Evolutionary conservation across 2,888 invertebrate genomes (phyloP).

Genomic region (Ormia ochracea): DNA sequence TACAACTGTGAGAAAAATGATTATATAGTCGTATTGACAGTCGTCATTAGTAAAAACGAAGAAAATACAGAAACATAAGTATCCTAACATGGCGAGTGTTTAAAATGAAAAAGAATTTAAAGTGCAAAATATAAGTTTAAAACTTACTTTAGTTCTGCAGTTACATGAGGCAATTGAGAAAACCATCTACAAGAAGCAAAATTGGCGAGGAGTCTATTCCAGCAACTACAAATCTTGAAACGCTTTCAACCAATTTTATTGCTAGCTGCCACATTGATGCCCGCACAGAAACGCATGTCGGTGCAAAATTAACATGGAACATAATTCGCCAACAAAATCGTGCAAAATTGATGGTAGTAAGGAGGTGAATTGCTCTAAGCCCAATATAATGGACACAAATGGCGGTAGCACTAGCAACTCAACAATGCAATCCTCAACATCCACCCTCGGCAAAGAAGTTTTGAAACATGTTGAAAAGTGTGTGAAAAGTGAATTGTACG

Average conservation of each 20-base stretch:
- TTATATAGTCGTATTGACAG: too few relatives aligned
- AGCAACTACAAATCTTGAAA: constrained; percentile 19
- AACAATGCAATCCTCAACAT: neutral
- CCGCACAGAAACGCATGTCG: constrained; percentile 53
- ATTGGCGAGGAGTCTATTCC: constrained; percentile 37
- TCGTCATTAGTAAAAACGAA: too few relatives aligned
- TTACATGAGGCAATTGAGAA: constrained; percentile 62
- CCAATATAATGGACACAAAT: constrained; percentile 55
- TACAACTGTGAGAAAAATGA: too few relatives aligned
- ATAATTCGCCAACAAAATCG: constrained; percentile 44
- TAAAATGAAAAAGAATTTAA: neutral
- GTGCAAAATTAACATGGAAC: constrained; percentile 28
- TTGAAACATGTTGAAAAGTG: constrained; percentile 90
- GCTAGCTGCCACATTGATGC: constrained; percentile 4
- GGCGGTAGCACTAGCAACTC: constrained; percentile 30
- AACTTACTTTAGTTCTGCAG: constrained; percentile 14
- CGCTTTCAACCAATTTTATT: neutral
- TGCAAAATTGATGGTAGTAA: constrained; percentile 23
- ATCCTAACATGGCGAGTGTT: neutral
- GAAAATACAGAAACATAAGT: too few relatives aligned
- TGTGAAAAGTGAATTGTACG: constrained; percentile 91
- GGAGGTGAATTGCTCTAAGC: constrained; percentile 51
- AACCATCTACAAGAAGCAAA: constrained; percentile 57
- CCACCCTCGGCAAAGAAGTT: constrained; percentile 67
- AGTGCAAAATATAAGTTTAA: constrained; percentile 5